Base-by-base conservation (phyloP, 2,797 vertebrate species). In the Argentina silus region DNA sequence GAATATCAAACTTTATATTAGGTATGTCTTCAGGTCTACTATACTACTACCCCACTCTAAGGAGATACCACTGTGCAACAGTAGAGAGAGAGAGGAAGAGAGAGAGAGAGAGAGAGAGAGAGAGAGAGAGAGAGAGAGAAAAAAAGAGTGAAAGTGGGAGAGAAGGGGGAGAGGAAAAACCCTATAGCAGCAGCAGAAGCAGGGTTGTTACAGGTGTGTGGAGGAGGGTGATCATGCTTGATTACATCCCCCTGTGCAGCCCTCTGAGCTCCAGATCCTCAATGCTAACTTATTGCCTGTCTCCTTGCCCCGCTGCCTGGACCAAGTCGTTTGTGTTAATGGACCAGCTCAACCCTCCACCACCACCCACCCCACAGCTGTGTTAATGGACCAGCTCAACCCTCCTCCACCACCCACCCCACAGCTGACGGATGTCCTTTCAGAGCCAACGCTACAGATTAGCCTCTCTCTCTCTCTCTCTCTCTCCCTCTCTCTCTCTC, bases 231-330 rank as follows among this genome's bases (percentile, higher is more conserved):
- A 53, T 57, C 60, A 10, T 48, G 45, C 66, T 61, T 72, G 70
- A 77, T 77, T 77, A 69, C 69, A 44, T 47, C 44, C 70, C 47
- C 65, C 50, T 55, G 27, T 42, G 27, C 67, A 43, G 50, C 15
- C 50, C 67, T 19, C 36, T 60, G 15, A 65, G 59, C 48, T 56
- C 74, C 76, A 84, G 73, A 75, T 73, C 56, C 63, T 51, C 74
- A 71, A 73, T 74, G 72, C 71, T 85, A 88, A 86, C 79, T 61
- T 82, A 84, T 78, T 80, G 78, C 77, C 82, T 76, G 82, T 77
- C 87, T 83, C 78, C 75, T 83, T 47, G 67, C 62, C 53, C 72
- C 44, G 1, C 61, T 48, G 65, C 59, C 59, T 50, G 59, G 70
- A 51, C 57, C 43, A 64, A 55, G 65, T 71, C 42, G 48, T 66